Evolutionary conservation across 1,140 invertebrate genomes (phyloP).

Genomic region (Hylaeus anthracinus): DNA sequence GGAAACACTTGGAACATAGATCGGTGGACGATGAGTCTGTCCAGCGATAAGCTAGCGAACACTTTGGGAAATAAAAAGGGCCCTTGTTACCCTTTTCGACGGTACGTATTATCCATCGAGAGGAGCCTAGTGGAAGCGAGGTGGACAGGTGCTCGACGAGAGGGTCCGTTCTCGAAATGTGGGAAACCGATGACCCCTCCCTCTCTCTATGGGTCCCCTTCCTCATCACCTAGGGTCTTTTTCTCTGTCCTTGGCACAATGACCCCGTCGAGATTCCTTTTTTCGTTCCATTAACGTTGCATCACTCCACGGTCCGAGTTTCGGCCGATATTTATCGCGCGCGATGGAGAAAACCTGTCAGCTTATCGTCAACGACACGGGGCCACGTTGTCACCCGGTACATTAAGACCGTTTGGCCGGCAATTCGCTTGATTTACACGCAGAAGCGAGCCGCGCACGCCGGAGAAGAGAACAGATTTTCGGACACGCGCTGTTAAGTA

Average conservation of each 20-base stretch:
- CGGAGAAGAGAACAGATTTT: not conserved
- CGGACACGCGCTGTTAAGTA: not conserved
- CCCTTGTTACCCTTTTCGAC: too few species aligned
- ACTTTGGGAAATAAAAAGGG: too few species aligned
- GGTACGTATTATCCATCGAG: not conserved
- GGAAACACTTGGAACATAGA: too few species aligned
- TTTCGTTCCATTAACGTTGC: conserved; percentile 52
- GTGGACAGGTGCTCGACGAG: conserved; percentile 32
- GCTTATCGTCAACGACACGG: conserved; percentile 39
- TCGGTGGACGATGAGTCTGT: too few species aligned
- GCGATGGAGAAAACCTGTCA: conserved; percentile 45
- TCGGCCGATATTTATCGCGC: conserved; percentile 36
- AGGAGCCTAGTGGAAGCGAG: not conserved
- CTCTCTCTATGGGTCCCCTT: not conserved
- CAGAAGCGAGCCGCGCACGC: not conserved
- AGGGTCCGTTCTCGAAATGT: conserved; percentile 54
- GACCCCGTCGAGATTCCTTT: conserved; percentile 40
- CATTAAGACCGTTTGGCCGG: not conserved
- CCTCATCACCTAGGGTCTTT: conserved; percentile 27
- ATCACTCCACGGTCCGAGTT: not conserved
- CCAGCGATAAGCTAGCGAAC: too few species aligned
- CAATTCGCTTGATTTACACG: conserved; percentile 41
- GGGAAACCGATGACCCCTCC: conserved; percentile 58
- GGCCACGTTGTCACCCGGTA: not conserved
- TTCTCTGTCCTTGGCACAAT: conserved; percentile 60